Conservation (phyloP, 2,888 invertebrate species). For the Tenthredo notha region DNA sequence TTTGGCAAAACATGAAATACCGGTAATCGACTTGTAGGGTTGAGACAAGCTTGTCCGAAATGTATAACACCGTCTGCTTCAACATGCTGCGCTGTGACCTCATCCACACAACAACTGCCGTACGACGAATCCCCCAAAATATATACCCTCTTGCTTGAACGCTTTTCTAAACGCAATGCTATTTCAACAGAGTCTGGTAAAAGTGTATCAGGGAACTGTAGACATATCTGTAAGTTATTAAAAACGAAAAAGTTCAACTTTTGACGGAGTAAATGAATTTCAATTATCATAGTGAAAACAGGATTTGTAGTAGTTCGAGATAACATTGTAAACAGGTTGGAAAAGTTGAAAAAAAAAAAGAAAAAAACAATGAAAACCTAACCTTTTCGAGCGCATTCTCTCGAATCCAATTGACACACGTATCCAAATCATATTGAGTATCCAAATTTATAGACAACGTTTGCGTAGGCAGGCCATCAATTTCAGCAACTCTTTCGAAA, state of each 20-base stretch:
- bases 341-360: constrained; percentile 27
- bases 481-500: constrained; percentile 48
- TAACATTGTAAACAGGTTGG: neutral
- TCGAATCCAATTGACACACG: constrained; percentile 86
- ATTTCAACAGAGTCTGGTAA: constrained; percentile 86
- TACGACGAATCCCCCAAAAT: constrained; percentile 95
- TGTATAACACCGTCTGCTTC: constrained; percentile 93
- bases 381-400: constrained; percentile 85
- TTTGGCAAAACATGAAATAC: constrained; percentile 88
- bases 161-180: constrained; percentile 79
- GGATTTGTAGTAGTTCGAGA: neutral
- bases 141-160: constrained; percentile 84
- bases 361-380: constrained; percentile 61
- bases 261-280: neutral
- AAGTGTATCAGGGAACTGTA: constrained; percentile 95
- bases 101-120: constrained; percentile 95
- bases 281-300: neutral
- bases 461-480: constrained; percentile 42
- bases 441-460: constrained; percentile 70
- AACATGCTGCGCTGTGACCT: constrained; percentile 93
- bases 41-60: constrained; percentile 94
- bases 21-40: constrained; percentile 85
- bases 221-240: constrained; percentile 84
- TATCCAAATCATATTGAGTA: constrained; percentile 81
- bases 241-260: neutral